These are phyloP conservation scores for Schlechtendalia chinensis DNA, from an alignment of 1,140 invertebrate genomes.

Conservation along the genomic window DNA sequence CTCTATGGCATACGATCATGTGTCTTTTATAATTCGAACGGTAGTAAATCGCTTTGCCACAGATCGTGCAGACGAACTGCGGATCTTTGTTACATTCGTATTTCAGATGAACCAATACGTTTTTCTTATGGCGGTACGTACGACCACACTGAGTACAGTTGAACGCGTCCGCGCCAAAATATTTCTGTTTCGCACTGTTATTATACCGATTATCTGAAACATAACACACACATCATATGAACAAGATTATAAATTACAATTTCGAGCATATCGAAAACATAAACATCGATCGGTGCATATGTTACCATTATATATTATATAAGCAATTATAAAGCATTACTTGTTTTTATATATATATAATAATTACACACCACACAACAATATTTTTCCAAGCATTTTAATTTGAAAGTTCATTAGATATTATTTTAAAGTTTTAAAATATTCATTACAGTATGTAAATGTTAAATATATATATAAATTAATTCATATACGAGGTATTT, in stretches of 20 bases:
- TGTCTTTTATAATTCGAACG: constrained; percentile 53
- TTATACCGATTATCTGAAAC: constrained; percentile 30
- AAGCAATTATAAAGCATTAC: constrained; percentile 22
- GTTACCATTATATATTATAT: too few relatives aligned
- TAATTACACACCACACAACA: too few relatives aligned
- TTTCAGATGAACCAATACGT: constrained; percentile 58
- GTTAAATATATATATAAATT: too few relatives aligned
- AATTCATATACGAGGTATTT: too few relatives aligned
- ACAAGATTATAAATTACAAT: too few relatives aligned
- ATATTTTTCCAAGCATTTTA: too few relatives aligned
- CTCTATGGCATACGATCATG: constrained; percentile 50
- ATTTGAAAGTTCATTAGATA: too few relatives aligned
- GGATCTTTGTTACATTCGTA: constrained; percentile 62
- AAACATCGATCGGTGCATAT: too few relatives aligned
- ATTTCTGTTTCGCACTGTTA: constrained; percentile 32
- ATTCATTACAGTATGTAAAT: too few relatives aligned
- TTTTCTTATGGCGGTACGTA: constrained; percentile 59
- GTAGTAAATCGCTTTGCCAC: constrained; percentile 54
- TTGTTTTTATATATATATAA: too few relatives aligned
- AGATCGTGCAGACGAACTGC: constrained; percentile 55
- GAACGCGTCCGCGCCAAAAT: constrained; percentile 27
- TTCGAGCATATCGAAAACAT: too few relatives aligned
- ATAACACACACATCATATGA: neutral
- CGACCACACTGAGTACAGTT: constrained; percentile 58
- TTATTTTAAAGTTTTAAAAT: too few relatives aligned